Evolutionary conservation across 2,888 invertebrate species (phyloP), one percentile per base, ranked within the genome.

Genomic region (Rhagonycha lutea): DNA sequence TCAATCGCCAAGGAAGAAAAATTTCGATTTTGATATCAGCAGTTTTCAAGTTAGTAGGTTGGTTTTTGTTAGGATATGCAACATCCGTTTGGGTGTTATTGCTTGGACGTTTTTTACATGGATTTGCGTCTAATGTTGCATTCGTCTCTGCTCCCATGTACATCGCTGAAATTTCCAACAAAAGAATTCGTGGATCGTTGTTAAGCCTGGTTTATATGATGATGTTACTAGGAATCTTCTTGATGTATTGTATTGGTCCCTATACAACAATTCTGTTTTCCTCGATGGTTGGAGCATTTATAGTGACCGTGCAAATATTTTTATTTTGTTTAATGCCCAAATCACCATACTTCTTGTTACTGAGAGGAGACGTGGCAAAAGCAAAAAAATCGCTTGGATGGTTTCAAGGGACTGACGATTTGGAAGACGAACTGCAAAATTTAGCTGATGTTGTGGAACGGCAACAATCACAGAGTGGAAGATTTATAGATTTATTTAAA

Each of bases 351-450:
- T 89, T 86, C 79, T 82, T 86, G 72, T 80, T 89, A 14, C 84
- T 87, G 69, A 86, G 83, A 60, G 85, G 84, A 8, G 81, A 85
- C 5, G 86, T 87, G 72, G 82, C 86, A 1, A 88, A 87, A 47
- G 91, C 91, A 0, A 84, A 86, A n/a, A 80, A 83, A 62, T 89
- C 91, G 11, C 87, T 94, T 74, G 87, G 88, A 79, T 90, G 89
- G 84, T 86, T 94, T 70, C 88, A 92, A 76, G 90, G 90, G 65
- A 89, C 89, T 77, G 79, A 82, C 1, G 83, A 87, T 67, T 82
- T 84, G 0, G 91, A 92, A 79, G 89, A 88, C 77, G 89, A 89
- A 80, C 75, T 88, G 65, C 82, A 83, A 47, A 70, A 79, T 60
- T 82, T 87, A 77, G 74, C 79, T 9, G 69, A 78, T 12, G 79